Evolutionary conservation across 2,797 vertebrate species (phyloP), one percentile per base, ranked within the genome.

Genomic region (Scleropages formosus): DNA sequence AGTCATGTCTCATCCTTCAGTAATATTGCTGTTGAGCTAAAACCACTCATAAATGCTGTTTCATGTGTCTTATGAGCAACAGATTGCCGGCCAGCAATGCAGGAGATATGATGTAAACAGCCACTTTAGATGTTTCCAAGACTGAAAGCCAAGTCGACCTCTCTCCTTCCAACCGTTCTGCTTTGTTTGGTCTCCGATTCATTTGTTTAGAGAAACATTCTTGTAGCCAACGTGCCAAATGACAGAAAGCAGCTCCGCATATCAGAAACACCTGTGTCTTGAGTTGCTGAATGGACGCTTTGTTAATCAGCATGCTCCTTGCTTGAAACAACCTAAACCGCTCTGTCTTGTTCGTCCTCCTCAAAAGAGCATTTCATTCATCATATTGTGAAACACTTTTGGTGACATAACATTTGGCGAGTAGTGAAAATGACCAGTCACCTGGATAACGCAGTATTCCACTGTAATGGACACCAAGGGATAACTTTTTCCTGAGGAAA

Each of bases 51-150:
- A 84, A 87, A 85, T 79, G 77, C 76, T 75, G 82, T 76, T 81
- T 89, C 84, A 89, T 87, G 77, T 75, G 75, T 73, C 80, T 88
- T 85, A 90, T 88, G 82, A 84, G 79, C 84, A 90, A 82, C 88
- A 91, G 88, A 90, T 81, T 87, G 81, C 62, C 74, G 73, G 63
- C 70, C 44, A 72, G 74, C 63, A 75, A 78, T 74, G n/a, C 75
- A 51, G 60, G 53, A 51, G 73, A 79, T 81, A 79, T 84, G 82
- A 87, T 83, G 80, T 78, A 85, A 84, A 81, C 64, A 53, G 46
- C 82, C 75, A 53, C 78, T 56, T 70, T 72, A 79, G 75, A 77
- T 76, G 64, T 83, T 84, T 76, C 83, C 66, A 78, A 59, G 31
- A 78, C 69, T 77, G 63, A 76, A 79, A 79, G 16, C 69, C 67